Base-by-base conservation (phyloP, 64 coral and sea anemone genomes). In the Hydrozoanthus tunicans region DNA sequence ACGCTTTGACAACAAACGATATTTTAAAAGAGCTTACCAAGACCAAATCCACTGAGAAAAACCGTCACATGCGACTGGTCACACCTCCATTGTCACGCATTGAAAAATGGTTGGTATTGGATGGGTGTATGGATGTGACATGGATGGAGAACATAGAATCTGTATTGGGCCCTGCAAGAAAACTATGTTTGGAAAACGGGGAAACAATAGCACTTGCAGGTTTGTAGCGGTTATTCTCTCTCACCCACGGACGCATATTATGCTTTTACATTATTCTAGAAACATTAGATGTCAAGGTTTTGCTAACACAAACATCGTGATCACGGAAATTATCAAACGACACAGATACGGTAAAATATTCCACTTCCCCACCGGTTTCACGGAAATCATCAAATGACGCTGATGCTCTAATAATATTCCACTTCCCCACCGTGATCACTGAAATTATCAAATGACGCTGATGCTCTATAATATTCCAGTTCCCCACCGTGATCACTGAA, bases 41-140 rank as follows among this genome's bases (percentile, higher is more conserved):
- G 11, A 80, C 62, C 13, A 80, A 86, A 66, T 86, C 82, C 52
- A 32, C 85, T 62, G 91, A 95, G 13, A 95, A 91, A 26, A 89
- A 89, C 58, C 93, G 89, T 5, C 73, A 92, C 56, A 57, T 91
- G 6, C 94, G 91, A 5, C 59, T 70, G 17, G 85, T 89, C 53
- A 85, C 91, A 74, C 88, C 89, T 4, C 76, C 89, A 1, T 26
- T 94, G 64, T 93, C 77, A 65, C 95, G 67, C 14, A 86, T 97
- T 59, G 93, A 97, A 59, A 95, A 99, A 59, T 99, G 94, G 97
- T 27, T 99, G 11, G 92, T 99, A 7, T 77, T 99, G 60, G 94
- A 99, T 66, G 97, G 97, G 51, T 79, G 89, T 0, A 90, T 99
- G 94, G 97, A 96, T 85, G 65, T 90, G 54, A 73, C 88, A 0